phyloP scores from a whole-genome alignment of 2,888 invertebrate species.

The Cephus sareptanus region DNA sequence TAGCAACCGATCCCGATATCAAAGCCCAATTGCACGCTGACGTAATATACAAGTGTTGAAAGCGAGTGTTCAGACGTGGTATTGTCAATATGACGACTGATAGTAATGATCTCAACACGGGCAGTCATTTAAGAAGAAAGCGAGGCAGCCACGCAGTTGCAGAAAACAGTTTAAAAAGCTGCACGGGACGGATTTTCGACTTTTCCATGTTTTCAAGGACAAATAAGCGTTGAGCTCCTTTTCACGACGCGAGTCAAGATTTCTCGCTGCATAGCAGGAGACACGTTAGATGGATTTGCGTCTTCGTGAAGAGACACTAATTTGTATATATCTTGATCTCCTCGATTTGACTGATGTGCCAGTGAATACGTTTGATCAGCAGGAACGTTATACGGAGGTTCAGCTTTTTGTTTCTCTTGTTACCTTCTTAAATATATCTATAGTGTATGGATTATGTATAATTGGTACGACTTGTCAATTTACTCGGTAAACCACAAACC shows the following conservation, averaged over 20 bases:
- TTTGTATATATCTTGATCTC: neutral
- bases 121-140: neutral
- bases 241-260: neutral
- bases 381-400: neutral
- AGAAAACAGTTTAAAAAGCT: neutral
- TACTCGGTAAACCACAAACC: conserved; percentile 84
- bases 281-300: neutral
- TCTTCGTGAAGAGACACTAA: neutral
- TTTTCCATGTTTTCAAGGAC: neutral
- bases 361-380: neutral
- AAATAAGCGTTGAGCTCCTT: neutral
- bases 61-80: neutral
- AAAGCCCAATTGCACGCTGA: neutral
- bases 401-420: neutral
- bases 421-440: neutral
- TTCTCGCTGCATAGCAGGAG: neutral
- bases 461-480: conserved; percentile 25
- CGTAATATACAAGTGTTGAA: neutral
- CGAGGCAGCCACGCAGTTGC: neutral
- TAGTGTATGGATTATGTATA: neutral
- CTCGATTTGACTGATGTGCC: neutral
- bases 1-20: neutral
- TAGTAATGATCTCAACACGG: neutral
- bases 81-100: neutral
- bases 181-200: neutral